Base-by-base conservation (phyloP, 2,113 vertebrate genomes). In the Sitta europaea region DNA sequence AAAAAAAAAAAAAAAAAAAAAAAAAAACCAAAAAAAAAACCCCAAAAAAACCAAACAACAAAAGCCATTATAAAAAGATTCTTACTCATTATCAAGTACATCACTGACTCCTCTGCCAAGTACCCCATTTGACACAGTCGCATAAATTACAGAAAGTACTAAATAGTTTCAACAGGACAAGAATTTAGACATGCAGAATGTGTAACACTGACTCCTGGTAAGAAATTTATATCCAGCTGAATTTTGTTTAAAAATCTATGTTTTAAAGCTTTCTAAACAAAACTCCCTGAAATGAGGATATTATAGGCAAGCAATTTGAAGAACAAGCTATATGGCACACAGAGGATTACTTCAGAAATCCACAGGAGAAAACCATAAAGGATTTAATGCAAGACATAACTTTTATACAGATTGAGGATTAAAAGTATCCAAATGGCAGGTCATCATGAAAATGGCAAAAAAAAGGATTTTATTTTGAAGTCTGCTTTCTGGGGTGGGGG, bases 391-490 rank as follows among this genome's bases (percentile, higher is more conserved):
- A 94, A 93, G 33, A 85, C 65, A 50, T 55, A 95, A 93, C 88
- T 95, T 97, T 95, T 92, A 95, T 8, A 81, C 35, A 89, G 73
- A 94, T 76, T 85, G 92, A 87, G 73, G 77, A 97, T 94, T 96
- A 84, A 63, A 94, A 93, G 68, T 82, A 90, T 24, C 58, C 58
- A 59, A 95, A 82, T 33, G 29, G 40, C 23, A 85, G 38, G 61
- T 88, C 70, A 92, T 90, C 36, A 75, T 75, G 71, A 68, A 91
- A 96, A 86, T 86, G 20, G 57, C 75, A 25, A n/a, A 87, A 87
- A 74, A 70, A 80, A 20, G 11, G 42, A 54, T 48, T 92, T 92
- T 50, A 47, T 47, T 93, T 65, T 65, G 4, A 92, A 61, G 71
- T 79, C 67, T 80, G 58, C 17, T 88, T 76, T 96, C 48, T 27